Evolutionary conservation across 2,888 invertebrate species (phyloP).

Genomic region (Oligia strigilis): DNA sequence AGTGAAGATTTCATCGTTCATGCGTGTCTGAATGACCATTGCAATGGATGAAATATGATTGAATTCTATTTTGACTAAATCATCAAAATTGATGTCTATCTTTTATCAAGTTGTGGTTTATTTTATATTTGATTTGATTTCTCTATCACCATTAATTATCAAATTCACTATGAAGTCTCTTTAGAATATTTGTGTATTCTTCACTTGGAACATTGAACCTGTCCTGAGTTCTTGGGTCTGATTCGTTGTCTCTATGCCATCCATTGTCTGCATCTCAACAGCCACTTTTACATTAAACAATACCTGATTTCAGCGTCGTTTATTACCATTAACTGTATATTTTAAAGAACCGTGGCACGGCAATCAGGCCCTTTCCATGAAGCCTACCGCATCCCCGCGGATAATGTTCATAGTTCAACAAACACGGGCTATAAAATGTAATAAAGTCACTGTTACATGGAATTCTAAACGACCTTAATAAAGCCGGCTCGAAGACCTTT

Average conservation of each 20-base stretch:
- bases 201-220: background rate
- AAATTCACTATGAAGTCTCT: background rate
- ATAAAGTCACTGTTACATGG: constrained; percentile 52
- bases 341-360: constrained; percentile 28
- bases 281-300: constrained; percentile 14
- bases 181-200: background rate
- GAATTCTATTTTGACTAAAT: constrained; percentile 8
- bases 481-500: constrained; percentile 69
- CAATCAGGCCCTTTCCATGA: constrained; percentile 33
- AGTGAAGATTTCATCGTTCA: constrained; percentile 30
- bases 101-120: background rate
- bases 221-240: background rate
- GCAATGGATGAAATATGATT: background rate
- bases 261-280: constrained; percentile 4
- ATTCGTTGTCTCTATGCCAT: background rate
- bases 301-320: constrained; percentile 15
- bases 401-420: constrained; percentile 54
- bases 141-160: background rate
- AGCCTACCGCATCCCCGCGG: constrained; percentile 43
- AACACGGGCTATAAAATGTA: constrained; percentile 59
- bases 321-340: constrained; percentile 35
- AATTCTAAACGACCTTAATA: constrained; percentile 66
- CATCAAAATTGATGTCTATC: background rate
- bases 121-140: background rate
- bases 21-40: constrained; percentile 28